Conservation (phyloP, 2,888 invertebrate species). For the Disparrhopalites patrizii region DNA sequence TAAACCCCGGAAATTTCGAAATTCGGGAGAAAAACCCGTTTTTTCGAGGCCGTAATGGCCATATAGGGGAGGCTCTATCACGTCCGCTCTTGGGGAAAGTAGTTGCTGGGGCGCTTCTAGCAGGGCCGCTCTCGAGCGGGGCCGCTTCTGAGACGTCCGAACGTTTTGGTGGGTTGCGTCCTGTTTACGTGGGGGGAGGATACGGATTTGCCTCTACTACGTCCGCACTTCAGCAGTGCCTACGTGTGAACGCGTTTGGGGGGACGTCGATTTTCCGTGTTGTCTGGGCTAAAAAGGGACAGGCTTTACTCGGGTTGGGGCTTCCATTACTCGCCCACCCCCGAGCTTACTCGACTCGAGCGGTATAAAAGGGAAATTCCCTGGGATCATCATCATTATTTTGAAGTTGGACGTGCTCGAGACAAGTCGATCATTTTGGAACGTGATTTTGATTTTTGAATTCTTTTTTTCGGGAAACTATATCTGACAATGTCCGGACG, state of each 20-base stretch:
- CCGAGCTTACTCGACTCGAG: not conserved
- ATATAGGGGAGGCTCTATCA: not conserved
- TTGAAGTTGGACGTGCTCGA: not conserved
- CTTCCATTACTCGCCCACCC: not conserved
- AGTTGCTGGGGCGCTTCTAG: not conserved
- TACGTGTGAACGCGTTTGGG: not conserved
- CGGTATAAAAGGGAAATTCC: not conserved
- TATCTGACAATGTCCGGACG: conserved; percentile 52
- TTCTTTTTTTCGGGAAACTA: not conserved
- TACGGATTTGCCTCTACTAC: not conserved
- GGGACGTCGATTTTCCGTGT: not conserved
- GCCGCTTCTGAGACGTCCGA: conserved; percentile 11
- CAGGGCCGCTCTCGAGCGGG: not conserved
- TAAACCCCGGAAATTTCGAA: not conserved
- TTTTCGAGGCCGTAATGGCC: not conserved
- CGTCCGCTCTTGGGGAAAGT: not conserved
- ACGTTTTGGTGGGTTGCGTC: not conserved
- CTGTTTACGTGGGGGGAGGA: not conserved
- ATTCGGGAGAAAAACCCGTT: not conserved
- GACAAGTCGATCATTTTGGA: not conserved
- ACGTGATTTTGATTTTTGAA: not conserved
- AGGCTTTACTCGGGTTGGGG: not conserved
- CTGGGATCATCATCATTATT: not conserved
- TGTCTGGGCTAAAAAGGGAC: not conserved
- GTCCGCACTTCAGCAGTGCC: not conserved